Evolutionary conservation across 64 coral and sea anemone species (phyloP).

Genomic region (Montipora sp.): DNA sequence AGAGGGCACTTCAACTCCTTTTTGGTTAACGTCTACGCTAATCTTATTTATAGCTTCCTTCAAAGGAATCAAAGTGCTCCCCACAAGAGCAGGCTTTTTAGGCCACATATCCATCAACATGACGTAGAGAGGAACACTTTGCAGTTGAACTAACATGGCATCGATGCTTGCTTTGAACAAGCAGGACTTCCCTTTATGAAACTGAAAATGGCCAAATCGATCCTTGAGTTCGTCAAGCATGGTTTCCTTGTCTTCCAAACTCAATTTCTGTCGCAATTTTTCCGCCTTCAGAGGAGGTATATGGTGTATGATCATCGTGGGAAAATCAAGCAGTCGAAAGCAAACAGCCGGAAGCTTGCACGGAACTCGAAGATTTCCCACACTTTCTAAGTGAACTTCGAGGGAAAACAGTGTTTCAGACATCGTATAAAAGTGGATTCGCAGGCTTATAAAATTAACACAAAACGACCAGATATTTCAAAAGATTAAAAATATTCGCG

Average conservation of each 20-base stretch:
- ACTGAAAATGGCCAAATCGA: slow-evolving; percentile 69
- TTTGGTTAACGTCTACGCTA: slow-evolving; percentile 60
- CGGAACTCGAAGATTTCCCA: slow-evolving; percentile 62
- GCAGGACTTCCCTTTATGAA: slow-evolving; percentile 93
- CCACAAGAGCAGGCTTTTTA: slow-evolving; percentile 73
- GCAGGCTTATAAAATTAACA: background rate
- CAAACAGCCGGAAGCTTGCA: slow-evolving; percentile 81
- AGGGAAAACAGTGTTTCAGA: slow-evolving; percentile 90
- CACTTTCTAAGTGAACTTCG: slow-evolving; percentile 86
- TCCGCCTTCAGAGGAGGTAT: slow-evolving; percentile 47
- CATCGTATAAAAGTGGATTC: background rate
- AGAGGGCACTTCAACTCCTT: slow-evolving; percentile 77
- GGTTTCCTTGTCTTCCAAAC: slow-evolving; percentile 35
- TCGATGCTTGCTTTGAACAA: slow-evolving; percentile 82
- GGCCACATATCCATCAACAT: slow-evolving; percentile 94
- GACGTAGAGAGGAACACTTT: slow-evolving; percentile 79
- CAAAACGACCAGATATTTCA: background rate
- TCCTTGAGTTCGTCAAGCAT: slow-evolving; percentile 65
- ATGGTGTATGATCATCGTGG: slow-evolving; percentile 85
- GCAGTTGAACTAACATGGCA: slow-evolving; percentile 57
- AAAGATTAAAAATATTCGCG: background rate
- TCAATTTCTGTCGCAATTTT: slow-evolving; percentile 71
- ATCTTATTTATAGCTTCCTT: slow-evolving; percentile 74
- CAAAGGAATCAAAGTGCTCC: slow-evolving; percentile 82
- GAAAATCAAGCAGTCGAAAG: slow-evolving; percentile 95